These are phyloP conservation scores for Alosa alosa DNA, from an alignment of 2,113 vertebrate species.

Conservation along the genomic window DNA sequence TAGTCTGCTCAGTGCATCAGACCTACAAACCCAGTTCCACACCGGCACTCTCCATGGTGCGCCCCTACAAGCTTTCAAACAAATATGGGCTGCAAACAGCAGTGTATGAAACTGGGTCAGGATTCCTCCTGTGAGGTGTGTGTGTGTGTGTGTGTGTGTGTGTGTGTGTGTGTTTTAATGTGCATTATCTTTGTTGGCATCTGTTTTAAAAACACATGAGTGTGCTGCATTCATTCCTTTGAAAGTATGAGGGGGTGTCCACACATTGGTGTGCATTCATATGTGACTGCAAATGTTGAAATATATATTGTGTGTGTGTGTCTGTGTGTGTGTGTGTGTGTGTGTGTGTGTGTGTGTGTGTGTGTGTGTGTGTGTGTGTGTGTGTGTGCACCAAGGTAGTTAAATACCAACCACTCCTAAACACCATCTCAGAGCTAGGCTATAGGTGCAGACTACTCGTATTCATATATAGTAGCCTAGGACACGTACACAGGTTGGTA, in stretches of 20 bases:
- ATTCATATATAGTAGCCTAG: too few relatives aligned
- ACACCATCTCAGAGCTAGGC: too few relatives aligned
- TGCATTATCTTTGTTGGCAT: not conserved
- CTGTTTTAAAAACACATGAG: not conserved
- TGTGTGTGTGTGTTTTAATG: not conserved
- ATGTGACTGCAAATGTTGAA: too few relatives aligned
- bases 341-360: not conserved
- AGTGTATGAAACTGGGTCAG: not conserved
- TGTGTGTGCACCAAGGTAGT: not conserved
- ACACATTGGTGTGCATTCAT: too few relatives aligned
- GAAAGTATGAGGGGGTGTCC: not conserved
- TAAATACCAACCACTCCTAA: too few relatives aligned
- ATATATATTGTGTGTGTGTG: not conserved
- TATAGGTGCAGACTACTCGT: too few relatives aligned
- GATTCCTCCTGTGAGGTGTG: not conserved
- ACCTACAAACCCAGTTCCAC: not conserved
- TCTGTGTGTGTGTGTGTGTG: too few relatives aligned
- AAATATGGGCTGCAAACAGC: not conserved
- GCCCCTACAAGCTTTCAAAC: not conserved
- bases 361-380: not conserved
- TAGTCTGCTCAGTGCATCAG: not conserved
- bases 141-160: not conserved
- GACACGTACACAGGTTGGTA: too few relatives aligned
- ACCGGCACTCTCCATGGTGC: not conserved
- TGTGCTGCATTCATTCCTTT: not conserved